Evolutionary conservation across 1,140 invertebrate genomes (phyloP).

Genomic region (Drosophila chauvacae): DNA sequence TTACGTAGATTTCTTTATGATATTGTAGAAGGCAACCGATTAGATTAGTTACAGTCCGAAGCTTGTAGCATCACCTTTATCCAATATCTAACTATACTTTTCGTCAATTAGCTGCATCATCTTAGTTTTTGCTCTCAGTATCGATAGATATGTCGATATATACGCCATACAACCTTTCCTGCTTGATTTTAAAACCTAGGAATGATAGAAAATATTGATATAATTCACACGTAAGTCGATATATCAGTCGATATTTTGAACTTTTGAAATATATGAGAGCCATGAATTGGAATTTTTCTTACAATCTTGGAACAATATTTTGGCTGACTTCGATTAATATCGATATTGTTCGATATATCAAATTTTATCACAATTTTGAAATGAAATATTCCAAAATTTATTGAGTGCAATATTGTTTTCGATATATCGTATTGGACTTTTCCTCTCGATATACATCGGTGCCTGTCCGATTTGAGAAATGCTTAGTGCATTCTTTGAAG

Average conservation of each 20-base stretch:
- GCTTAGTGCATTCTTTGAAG: neutral
- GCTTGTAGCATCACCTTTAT: constrained; percentile 7
- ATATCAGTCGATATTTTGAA: neutral
- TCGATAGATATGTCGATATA: constrained; percentile 3
- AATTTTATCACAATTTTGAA: no score
- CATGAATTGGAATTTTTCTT: neutral
- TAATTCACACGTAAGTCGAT: neutral
- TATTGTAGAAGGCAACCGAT: constrained; percentile 1
- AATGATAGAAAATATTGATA: neutral
- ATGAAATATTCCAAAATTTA: no score
- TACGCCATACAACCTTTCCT: neutral
- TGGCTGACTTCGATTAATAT: neutral
- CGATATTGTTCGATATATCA: neutral
- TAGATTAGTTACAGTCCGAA: constrained; percentile 29
- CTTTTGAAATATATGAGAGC: neutral
- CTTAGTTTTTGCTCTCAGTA: constrained; percentile 1
- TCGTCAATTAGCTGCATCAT: neutral
- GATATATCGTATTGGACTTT: neutral
- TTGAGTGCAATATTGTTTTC: no score
- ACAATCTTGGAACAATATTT: neutral
- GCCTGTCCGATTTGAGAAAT: neutral
- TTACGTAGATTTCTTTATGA: constrained; percentile 40
- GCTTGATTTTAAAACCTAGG: neutral
- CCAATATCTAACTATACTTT: neutral
- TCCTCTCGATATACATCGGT: neutral